These are phyloP conservation scores for Corvus hawaiiensis DNA, from an alignment of 2,113 vertebrate species.

Conservation along the genomic window DNA sequence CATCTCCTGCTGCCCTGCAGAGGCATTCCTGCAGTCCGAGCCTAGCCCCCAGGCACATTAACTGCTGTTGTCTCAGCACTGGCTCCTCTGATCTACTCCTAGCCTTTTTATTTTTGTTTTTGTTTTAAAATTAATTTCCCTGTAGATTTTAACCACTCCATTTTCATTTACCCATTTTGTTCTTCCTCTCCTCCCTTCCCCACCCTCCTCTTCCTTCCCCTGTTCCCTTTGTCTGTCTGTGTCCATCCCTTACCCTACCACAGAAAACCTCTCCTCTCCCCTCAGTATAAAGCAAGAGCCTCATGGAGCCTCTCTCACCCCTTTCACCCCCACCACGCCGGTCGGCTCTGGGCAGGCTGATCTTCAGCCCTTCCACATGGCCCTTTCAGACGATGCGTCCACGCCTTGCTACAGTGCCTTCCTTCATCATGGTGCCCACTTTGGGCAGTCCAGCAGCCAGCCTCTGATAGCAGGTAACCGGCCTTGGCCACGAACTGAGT, in stretches of 20 bases:
- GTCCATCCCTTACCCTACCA: conserved; percentile 68
- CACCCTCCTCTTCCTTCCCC: conserved; percentile 60
- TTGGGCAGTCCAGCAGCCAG: conserved; percentile 86
- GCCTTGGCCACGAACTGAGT: conserved; percentile 55
- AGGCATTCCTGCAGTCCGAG: conserved; percentile 21
- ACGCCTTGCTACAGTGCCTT: conserved; percentile 83
- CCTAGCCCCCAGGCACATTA: conserved; percentile 36
- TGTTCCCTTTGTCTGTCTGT: conserved; percentile 63
- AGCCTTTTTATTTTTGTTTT: conserved; percentile 64
- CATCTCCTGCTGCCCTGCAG: conserved; percentile 24
- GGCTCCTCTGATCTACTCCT: conserved; percentile 51
- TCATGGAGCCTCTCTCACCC: conserved; percentile 88
- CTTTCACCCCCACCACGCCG: conserved; percentile 85
- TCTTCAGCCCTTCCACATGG: conserved; percentile 85
- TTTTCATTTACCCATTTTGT: conserved; percentile 73
- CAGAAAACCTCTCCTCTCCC: conserved; percentile 86
- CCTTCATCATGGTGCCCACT: conserved; percentile 79
- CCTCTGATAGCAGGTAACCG: conserved; percentile 84
- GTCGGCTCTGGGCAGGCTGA: conserved; percentile 83
- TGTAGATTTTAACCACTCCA: conserved; percentile 70
- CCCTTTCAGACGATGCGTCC: conserved; percentile 86
- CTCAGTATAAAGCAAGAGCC: conserved; percentile 89
- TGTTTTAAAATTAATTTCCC: conserved; percentile 65
- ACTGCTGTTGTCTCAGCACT: conserved; percentile 45
- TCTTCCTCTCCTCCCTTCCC: conserved; percentile 68